Evolutionary conservation across 37 sponge, comb jelly and placozoan species (phyloP).

Genomic region (Corticium candelabrum): DNA sequence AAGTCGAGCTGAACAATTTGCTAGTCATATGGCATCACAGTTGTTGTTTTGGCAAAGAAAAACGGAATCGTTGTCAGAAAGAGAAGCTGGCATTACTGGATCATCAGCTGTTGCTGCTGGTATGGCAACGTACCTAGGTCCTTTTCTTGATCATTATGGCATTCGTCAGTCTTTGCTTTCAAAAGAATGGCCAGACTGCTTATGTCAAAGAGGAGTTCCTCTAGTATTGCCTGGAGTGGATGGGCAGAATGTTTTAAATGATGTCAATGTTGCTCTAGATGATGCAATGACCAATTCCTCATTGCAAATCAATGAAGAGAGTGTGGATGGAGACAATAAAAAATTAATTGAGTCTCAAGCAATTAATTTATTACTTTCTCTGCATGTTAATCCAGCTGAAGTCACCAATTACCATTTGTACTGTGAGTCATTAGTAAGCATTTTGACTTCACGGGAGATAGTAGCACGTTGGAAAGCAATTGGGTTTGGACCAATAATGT

Average conservation of each 20-base stretch:
- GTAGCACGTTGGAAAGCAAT: not conserved
- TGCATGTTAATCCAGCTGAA: no score
- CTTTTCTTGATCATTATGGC: not conserved
- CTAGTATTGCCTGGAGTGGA: not conserved
- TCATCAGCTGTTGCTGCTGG: not conserved
- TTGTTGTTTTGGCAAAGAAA: not conserved
- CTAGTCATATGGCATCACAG: not conserved
- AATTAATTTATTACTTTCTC: no score
- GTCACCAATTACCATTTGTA: not conserved
- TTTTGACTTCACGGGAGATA: not conserved
- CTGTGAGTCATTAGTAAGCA: not conserved
- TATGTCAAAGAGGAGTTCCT: not conserved
- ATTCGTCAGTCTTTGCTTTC: not conserved
- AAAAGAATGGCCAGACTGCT: not conserved
- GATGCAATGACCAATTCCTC: no score
- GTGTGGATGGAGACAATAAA: no score
- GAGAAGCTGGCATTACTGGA: not conserved
- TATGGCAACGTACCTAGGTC: not conserved
- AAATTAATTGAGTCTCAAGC: no score
- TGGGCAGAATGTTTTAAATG: not conserved
- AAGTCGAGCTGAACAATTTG: not conserved
- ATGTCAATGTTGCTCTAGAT: no score
- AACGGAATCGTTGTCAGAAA: not conserved
- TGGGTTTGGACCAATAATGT: not conserved
- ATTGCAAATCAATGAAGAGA: no score